A percentile compares a stretch with the other conserved stretches of the same genome.
phyloP scores from a whole-genome alignment of 2,888 invertebrate genomes.

The Diabrotica balteata region DNA sequence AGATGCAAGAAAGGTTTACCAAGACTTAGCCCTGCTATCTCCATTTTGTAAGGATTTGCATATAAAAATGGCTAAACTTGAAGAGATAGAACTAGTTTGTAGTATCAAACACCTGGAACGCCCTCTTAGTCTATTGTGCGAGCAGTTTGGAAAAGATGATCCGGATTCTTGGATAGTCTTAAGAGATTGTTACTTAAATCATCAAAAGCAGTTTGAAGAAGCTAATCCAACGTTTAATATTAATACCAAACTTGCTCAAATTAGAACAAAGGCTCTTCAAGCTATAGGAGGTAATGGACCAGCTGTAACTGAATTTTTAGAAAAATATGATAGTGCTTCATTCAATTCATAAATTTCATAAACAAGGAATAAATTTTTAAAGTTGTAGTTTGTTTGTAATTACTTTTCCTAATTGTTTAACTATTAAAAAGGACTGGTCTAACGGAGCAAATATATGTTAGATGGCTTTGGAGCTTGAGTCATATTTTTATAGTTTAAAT shows the following conservation, averaged over 20 bases:
- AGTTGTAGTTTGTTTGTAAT: too few species aligned
- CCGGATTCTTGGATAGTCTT: constrained; percentile 74
- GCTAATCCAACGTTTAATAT: constrained; percentile 67
- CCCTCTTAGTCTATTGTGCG: constrained; percentile 69
- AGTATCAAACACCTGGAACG: constrained; percentile 65
- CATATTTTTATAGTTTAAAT: too few species aligned
- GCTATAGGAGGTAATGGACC: constrained; percentile 23
- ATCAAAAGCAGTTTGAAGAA: constrained; percentile 63
- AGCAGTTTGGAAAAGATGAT: constrained; percentile 72
- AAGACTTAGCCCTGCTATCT: constrained; percentile 59
- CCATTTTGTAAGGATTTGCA: constrained; percentile 54
- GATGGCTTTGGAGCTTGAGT: too few species aligned
- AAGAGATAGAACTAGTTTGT: constrained; percentile 61
- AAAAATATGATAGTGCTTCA: too few species aligned
- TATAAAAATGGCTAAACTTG: constrained; percentile 61
- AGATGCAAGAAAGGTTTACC: constrained; percentile 69
- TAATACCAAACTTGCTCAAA: constrained; percentile 32
- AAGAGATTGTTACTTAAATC: constrained; percentile 66
- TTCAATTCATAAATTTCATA: too few species aligned
- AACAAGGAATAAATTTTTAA: too few species aligned
- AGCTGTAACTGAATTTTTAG: too few species aligned
- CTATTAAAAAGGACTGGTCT: too few species aligned
- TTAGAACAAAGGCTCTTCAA: constrained; percentile 35
- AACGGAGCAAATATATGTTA: too few species aligned
- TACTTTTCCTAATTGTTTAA: too few species aligned